A percentile compares a stretch with the other conserved stretches of the same genome.
Evolutionary conservation across 2,797 vertebrate species (phyloP).

Genomic region (Alcedo quadribrachys): DNA sequence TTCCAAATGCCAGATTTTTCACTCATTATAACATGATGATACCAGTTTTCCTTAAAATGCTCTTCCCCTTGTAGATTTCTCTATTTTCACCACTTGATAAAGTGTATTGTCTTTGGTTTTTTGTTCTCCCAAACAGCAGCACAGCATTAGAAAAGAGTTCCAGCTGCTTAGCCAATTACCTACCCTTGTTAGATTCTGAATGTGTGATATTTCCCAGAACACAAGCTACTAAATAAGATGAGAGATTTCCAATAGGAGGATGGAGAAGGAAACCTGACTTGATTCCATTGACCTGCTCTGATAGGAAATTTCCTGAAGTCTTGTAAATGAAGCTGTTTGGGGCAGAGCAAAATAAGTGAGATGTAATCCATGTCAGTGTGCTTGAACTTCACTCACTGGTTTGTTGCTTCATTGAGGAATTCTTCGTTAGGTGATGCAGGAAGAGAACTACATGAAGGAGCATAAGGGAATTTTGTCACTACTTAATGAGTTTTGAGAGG

Average conservation of each 20-base stretch:
- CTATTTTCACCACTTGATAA: background rate
- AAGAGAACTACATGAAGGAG: background rate
- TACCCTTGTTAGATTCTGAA: background rate
- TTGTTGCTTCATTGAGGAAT: background rate
- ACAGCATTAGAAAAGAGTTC: background rate
- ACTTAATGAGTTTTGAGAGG: background rate
- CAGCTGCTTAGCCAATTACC: background rate
- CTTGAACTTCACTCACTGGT: background rate
- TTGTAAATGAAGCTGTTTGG: background rate
- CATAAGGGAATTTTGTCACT: background rate
- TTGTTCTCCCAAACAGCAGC: background rate
- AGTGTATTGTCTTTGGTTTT: background rate
- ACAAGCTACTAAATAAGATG: background rate
- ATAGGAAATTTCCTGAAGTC: background rate
- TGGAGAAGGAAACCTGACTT: background rate
- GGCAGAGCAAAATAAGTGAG: background rate
- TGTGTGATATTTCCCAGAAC: background rate
- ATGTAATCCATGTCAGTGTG: background rate
- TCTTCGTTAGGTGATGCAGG: background rate
- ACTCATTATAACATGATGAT: background rate
- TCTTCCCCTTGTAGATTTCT: background rate
- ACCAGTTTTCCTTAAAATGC: background rate
- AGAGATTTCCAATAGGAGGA: background rate
- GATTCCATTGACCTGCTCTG: background rate
- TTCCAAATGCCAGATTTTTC: background rate